Evolutionary conservation across 2,113 vertebrate species (phyloP), one percentile per base, ranked within the genome.

Genomic region (Corythornis cristatus): DNA sequence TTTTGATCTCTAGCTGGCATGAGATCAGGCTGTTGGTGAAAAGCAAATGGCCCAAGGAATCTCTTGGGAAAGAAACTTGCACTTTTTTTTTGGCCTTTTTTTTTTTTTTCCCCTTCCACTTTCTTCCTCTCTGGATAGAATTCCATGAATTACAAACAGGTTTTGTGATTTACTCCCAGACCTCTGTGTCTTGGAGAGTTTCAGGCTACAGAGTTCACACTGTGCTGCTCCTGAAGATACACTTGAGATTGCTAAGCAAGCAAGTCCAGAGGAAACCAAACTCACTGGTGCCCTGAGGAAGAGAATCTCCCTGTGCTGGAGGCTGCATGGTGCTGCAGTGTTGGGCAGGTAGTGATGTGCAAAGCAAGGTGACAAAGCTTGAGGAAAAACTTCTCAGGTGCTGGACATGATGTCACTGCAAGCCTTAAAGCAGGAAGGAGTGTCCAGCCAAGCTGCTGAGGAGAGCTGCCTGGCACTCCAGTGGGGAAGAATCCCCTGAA

Each of bases 391-490:
- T 53, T 71, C 74, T 91, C 70, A 64, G 51, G 14, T 66, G 37
- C 80, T 83, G 90, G 45, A 75, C 88, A 92, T 88, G 90, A 37
- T 54, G 83, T 13, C 57, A n/a, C 29, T 0, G 43, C 83, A 43
- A 78, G 29, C 5, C 65, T 66, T 82, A 54, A 50, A 56, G 29
- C 53, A 83, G 87, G 57, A 64, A n/a, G 89, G 51, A 67, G 10
- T 70, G 67, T 51, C 86, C 93, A 91, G 84, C 66, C 40, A 50
- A 66, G 46, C 83, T 86, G 46, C 82, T 86, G 75, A 84, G 94
- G 68, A 85, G 72, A 76, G 33, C 73, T 72, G 25, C 5, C 4
- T 23, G 62, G 68, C 75, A 70, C 75, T 82, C 51, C 58, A 62
- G 56, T 70, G 35, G 8, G 64, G 90, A 89, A 37, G 83, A 62